Percentiles rank a stretch among this genome's conserved stretches.
Conservation (phyloP, 1,140 invertebrate genomes). For the Drosophila kanapiae region DNA sequence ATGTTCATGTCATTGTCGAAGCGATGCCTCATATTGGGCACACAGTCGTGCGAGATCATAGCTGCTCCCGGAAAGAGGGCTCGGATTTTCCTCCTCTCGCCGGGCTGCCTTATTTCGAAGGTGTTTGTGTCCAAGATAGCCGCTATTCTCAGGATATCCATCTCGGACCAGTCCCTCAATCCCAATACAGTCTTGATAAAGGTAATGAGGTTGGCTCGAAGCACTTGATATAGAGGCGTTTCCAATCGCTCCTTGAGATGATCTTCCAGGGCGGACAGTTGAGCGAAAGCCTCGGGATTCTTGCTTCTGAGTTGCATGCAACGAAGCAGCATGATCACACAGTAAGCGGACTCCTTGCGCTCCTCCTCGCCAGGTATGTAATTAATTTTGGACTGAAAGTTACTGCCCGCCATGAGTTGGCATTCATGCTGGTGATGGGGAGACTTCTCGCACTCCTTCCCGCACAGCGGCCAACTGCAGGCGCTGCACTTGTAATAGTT, state of each 20-base stretch:
- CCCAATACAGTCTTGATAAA: slow-evolving; percentile 88
- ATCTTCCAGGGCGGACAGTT: slow-evolving; percentile 87
- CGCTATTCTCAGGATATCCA: slow-evolving; percentile 88
- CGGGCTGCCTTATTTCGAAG: slow-evolving; percentile 87
- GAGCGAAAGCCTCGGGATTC: slow-evolving; percentile 86
- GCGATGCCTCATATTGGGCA: slow-evolving; percentile 88
- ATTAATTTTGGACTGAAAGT: slow-evolving; percentile 86
- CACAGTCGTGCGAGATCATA: slow-evolving; percentile 89
- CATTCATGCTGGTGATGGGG: slow-evolving; percentile 87
- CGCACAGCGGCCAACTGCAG: slow-evolving; percentile 89
- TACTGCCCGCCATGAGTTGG: slow-evolving; percentile 86
- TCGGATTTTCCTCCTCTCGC: slow-evolving; percentile 85
- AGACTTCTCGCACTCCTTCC: slow-evolving; percentile 86
- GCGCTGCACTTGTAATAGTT: slow-evolving; percentile 87
- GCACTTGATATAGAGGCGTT: slow-evolving; percentile 87
- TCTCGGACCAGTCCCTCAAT: slow-evolving; percentile 86
- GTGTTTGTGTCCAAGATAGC: slow-evolving; percentile 90
- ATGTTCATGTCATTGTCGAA: slow-evolving; percentile 87
- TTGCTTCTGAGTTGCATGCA: slow-evolving; percentile 87
- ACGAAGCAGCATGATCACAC: slow-evolving; percentile 88
- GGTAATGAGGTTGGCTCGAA: slow-evolving; percentile 88
- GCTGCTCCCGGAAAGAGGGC: slow-evolving; percentile 88
- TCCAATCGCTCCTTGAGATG: slow-evolving; percentile 87
- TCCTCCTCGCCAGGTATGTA: slow-evolving; percentile 82
- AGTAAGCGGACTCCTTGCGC: slow-evolving; percentile 87